These are phyloP conservation scores for Astur gentilis DNA, from an alignment of 2,113 vertebrate genomes.

Conservation along the genomic window DNA sequence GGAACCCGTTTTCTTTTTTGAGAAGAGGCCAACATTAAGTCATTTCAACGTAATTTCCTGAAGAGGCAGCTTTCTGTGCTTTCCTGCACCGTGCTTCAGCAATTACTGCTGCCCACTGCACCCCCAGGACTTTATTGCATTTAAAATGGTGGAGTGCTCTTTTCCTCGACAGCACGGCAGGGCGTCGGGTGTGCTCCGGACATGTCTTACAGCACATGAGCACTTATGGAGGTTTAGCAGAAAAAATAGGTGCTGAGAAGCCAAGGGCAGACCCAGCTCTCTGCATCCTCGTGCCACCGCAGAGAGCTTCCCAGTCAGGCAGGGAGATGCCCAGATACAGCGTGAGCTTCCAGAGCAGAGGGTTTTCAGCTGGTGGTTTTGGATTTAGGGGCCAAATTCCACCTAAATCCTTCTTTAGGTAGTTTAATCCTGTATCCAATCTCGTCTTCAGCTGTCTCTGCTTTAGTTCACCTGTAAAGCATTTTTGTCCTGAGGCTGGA, in stretches of 20 bases:
- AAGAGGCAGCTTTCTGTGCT: background rate
- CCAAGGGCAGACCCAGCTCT: background rate
- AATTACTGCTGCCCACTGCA: background rate
- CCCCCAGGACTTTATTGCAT: background rate
- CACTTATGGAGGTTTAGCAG: background rate
- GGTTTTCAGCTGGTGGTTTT: background rate
- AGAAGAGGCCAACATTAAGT: background rate
- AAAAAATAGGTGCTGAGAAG: background rate
- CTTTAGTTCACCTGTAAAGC: background rate
- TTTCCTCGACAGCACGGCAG: accelerated
- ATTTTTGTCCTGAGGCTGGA: background rate
- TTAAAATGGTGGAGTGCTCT: background rate
- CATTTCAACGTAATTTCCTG: accelerated
- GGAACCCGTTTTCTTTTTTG: background rate
- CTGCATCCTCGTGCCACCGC: background rate
- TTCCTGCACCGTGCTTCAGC: background rate
- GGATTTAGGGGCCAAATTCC: background rate
- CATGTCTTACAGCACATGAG: background rate
- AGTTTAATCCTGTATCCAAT: background rate
- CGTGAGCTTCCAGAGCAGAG: background rate
- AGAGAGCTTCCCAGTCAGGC: background rate
- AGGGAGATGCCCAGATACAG: background rate
- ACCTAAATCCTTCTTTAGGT: background rate
- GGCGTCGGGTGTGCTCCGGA: background rate
- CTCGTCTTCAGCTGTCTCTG: background rate